phyloP scores from a whole-genome alignment of 37 sponge, comb jelly and placozoan species.

The Spongilla lacustris region DNA sequence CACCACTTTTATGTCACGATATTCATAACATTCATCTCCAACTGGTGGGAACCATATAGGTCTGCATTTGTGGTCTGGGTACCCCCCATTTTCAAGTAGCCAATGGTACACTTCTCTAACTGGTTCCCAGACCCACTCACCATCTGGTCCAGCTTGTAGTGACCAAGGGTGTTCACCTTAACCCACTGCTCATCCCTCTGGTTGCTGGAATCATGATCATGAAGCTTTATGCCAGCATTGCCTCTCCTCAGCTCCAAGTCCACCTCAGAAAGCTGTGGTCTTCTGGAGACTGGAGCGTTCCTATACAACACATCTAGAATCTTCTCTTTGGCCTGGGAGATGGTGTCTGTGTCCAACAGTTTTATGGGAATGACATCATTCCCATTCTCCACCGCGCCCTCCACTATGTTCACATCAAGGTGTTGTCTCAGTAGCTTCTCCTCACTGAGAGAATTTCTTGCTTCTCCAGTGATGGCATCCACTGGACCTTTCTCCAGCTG shows the following conservation, averaged over 20 bases:
- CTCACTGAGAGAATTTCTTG: conserved; percentile 86
- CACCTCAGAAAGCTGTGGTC: conserved; percentile 68
- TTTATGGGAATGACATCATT: conserved; percentile 64
- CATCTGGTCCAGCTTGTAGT: conserved; percentile 85
- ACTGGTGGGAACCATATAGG: too few species aligned
- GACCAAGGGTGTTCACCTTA: conserved; percentile 92
- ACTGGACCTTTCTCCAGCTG: conserved; percentile 98
- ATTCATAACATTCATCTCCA: too few species aligned
- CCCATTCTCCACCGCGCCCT: conserved; percentile 69
- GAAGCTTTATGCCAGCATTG: conserved; percentile 50
- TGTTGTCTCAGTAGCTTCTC: conserved; percentile 91
- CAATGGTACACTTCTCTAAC: neutral
- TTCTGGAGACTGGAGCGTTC: conserved; percentile 62
- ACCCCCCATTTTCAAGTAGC: neutral
- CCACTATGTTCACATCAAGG: conserved; percentile 80
- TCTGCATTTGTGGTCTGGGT: too few species aligned
- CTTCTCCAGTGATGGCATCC: conserved; percentile 92
- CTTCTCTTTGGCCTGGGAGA: conserved; percentile 96
- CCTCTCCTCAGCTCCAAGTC: conserved; percentile 52
- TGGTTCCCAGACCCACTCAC: conserved; percentile 12
- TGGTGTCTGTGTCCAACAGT: conserved; percentile 92
- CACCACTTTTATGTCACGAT: too few species aligned
- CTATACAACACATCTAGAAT: conserved; percentile 75
- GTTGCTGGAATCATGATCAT: conserved; percentile 86
- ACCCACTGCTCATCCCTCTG: conserved; percentile 70